phyloP scores from a whole-genome alignment of 2,888 invertebrate species.

The Lucinisca nassula region DNA sequence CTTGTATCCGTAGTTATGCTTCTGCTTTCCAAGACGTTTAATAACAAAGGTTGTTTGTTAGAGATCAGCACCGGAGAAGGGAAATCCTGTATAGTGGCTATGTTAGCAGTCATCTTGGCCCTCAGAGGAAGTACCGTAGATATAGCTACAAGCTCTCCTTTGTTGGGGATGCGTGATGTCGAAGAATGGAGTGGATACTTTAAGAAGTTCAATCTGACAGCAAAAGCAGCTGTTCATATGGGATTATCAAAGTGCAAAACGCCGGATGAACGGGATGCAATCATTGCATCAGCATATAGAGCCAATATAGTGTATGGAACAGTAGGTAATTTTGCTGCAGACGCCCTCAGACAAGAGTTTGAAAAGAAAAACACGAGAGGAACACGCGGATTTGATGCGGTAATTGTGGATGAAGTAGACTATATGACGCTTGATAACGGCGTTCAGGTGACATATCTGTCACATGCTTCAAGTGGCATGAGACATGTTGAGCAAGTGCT shows the following conservation, averaged over 20 bases:
- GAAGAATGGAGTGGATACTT: constrained; percentile 4
- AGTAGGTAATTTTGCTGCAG: constrained; percentile 23
- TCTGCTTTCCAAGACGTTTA: background rate
- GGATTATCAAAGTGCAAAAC: background rate
- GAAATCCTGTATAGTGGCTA: constrained; percentile 8
- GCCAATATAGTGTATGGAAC: background rate
- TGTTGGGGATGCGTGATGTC: background rate
- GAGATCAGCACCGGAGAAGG: constrained; percentile 28
- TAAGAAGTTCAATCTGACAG: background rate
- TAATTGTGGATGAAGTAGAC: constrained; percentile 32
- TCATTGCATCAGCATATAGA: background rate
- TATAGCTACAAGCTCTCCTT: constrained; percentile 11
- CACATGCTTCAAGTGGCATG: constrained; percentile 6
- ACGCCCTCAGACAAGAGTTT: constrained; percentile 22
- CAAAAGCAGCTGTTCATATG: background rate
- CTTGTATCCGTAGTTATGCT: background rate
- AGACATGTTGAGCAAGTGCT: constrained; percentile 34
- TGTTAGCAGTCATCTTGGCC: background rate
- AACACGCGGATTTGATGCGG: background rate
- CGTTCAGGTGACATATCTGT: constrained; percentile 29
- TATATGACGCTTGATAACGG: constrained; percentile 23
- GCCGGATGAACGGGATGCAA: background rate
- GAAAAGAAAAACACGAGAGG: constrained; percentile 11
- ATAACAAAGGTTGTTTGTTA: background rate
- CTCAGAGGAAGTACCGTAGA: background rate